Evolutionary conservation across 2,888 invertebrate species (phyloP).

Genomic region (Vanessa cardui): DNA sequence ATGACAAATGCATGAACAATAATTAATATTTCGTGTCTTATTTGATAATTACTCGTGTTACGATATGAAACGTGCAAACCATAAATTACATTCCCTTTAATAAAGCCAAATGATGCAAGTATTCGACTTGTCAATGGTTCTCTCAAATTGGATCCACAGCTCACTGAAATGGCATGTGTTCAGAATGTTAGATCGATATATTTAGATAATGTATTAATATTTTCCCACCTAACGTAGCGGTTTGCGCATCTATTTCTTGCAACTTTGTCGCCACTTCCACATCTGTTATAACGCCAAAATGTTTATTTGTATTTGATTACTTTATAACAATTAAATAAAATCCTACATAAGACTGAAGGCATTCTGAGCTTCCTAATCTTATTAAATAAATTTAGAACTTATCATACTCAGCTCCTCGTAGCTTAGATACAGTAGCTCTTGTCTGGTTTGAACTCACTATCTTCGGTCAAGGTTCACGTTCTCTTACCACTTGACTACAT

Average conservation of each 20-base stretch:
- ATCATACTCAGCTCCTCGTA: no score
- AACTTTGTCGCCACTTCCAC: neutral
- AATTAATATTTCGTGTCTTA: constrained; percentile 25
- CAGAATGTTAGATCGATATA: constrained; percentile 19
- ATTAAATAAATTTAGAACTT: no score
- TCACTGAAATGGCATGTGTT: constrained; percentile 21
- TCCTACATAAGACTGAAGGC: no score
- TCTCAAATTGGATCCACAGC: constrained; percentile 14
- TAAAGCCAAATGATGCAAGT: constrained; percentile 24
- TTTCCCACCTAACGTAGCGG: neutral
- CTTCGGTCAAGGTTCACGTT: no score
- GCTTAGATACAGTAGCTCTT: no score
- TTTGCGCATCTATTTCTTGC: constrained; percentile 6
- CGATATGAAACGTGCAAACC: constrained; percentile 11
- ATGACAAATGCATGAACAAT: constrained; percentile 18
- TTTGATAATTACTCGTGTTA: constrained; percentile 20
- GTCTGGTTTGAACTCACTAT: no score
- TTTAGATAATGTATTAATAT: constrained; percentile 23
- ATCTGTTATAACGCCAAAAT: neutral
- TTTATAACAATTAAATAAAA: no score
- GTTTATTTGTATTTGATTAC: no score
- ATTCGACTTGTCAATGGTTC: constrained; percentile 20
- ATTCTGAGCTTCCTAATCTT: no score
- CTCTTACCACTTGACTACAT: no score
- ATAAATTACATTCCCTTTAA: constrained; percentile 21